phyloP scores from a whole-genome alignment of 2,888 invertebrate species.

The Proisotoma minuta region DNA sequence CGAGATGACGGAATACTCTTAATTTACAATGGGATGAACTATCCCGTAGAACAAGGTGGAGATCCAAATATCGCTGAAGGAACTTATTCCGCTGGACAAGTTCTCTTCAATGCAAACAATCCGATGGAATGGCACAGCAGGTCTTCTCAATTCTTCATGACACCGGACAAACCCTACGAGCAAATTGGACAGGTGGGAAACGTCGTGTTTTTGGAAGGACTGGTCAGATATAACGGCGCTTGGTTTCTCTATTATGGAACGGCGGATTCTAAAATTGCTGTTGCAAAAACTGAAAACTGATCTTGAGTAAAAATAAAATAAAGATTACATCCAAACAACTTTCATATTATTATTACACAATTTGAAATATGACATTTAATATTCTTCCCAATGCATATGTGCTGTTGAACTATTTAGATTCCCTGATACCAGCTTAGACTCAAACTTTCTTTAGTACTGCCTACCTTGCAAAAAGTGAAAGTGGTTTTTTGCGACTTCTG shows the following conservation, averaged over 20 bases:
- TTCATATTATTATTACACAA: no score
- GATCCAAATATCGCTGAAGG: constrained; percentile 36
- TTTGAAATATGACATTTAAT: background rate
- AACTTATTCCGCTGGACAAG: constrained; percentile 41
- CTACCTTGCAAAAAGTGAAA: background rate
- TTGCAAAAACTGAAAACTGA: constrained; percentile 23
- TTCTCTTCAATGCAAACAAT: constrained; percentile 22
- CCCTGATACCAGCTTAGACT: background rate
- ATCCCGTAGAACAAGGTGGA: constrained; percentile 22
- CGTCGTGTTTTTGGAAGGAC: constrained; percentile 42
- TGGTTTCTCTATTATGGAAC: constrained; percentile 44
- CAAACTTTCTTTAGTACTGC: background rate
- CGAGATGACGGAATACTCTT: constrained; percentile 32
- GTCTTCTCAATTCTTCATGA: constrained; percentile 35
- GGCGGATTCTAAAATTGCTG: constrained; percentile 43
- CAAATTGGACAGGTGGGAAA: constrained; percentile 39
- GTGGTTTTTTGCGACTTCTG: background rate
- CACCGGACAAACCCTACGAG: constrained; percentile 42
- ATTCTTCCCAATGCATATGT: background rate
- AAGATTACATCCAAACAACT: no score
- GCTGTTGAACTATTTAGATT: no score
- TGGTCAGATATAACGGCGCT: constrained; percentile 30
- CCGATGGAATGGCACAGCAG: constrained; percentile 22
- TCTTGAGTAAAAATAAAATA: no score
- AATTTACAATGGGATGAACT: constrained; percentile 39